A percentile compares a stretch with the other conserved stretches of the same genome.
Evolutionary conservation across 1,140 invertebrate genomes (phyloP).

Genomic region (Ruditapes philippinarum): DNA sequence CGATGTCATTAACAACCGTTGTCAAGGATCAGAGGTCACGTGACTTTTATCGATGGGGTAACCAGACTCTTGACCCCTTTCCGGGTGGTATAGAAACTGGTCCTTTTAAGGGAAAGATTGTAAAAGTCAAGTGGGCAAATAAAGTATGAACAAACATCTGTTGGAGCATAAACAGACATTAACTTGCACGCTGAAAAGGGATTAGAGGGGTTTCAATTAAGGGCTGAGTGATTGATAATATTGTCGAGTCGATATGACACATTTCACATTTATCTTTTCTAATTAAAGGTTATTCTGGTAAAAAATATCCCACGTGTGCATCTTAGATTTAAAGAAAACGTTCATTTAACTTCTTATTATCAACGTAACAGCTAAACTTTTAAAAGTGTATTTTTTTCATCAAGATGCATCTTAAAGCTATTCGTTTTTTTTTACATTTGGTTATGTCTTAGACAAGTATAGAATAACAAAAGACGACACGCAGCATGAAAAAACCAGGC

Average conservation of each 20-base stretch:
- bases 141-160: constrained; percentile 47
- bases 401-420: too few relatives aligned
- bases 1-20: constrained; percentile 49
- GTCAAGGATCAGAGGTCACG: constrained; percentile 56
- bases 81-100: constrained; percentile 43
- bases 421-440: too few relatives aligned
- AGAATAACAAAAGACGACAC: too few relatives aligned
- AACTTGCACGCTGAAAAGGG: not conserved
- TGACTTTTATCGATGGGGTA: constrained; percentile 6
- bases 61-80: constrained; percentile 49
- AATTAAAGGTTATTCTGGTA: constrained; percentile 11
- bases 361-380: too few relatives aligned
- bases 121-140: constrained; percentile 55
- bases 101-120: constrained; percentile 24
- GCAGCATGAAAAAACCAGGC: too few relatives aligned
- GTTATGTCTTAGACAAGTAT: too few relatives aligned
- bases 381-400: too few relatives aligned
- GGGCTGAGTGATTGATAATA: constrained; percentile 40
- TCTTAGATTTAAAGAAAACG: too few relatives aligned
- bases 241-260: constrained; percentile 12
- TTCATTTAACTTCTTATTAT: too few relatives aligned
- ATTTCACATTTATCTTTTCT: constrained; percentile 6
- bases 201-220: constrained; percentile 40
- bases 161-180: constrained; percentile 38
- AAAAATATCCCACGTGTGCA: too few relatives aligned